Percentiles rank a stretch among this genome's conserved stretches.
These are phyloP conservation scores for Hippotragus niger DNA, from an alignment of 2,113 vertebrate genomes.

Conservation along the genomic window DNA sequence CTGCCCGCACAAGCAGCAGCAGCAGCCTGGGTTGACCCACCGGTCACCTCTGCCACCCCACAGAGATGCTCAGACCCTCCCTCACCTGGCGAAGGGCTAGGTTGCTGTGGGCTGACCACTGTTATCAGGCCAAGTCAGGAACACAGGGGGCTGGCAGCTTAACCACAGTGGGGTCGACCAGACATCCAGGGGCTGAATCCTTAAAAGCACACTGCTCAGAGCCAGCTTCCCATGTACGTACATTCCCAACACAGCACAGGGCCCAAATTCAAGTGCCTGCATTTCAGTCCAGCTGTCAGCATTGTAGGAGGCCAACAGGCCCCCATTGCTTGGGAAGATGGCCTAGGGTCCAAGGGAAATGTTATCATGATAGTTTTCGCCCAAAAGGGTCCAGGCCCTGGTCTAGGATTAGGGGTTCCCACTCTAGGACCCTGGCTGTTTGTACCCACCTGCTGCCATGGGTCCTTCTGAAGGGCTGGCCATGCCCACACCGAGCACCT, in stretches of 20 bases:
- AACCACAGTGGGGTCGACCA: not conserved
- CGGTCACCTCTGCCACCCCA: not conserved
- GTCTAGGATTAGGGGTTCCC: not conserved
- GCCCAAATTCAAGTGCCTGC: not conserved
- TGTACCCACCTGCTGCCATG: not conserved
- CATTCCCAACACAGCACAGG: not conserved
- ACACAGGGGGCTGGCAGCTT: not conserved
- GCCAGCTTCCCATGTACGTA: not conserved
- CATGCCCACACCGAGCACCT: not conserved
- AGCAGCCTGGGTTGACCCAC: fast-evolving
- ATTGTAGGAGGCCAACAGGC: not conserved
- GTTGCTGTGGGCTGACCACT: not conserved
- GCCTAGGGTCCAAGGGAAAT: not conserved
- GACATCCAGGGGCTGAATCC: not conserved
- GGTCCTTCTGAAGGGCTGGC: not conserved
- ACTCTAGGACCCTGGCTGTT: not conserved
- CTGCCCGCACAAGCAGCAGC: not conserved
- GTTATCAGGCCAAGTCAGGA: not conserved
- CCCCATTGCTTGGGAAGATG: not conserved
- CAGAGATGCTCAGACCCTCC: not conserved
- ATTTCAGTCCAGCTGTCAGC: not conserved
- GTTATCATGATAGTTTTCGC: not conserved
- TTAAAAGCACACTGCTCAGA: not conserved
- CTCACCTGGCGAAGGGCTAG: not conserved
- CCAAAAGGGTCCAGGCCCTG: not conserved